A percentile compares a stretch with the other conserved stretches of the same genome.
Conservation (phyloP, 92 coral and sea anemone genomes). For the Palythoa heliodiscus region DNA sequence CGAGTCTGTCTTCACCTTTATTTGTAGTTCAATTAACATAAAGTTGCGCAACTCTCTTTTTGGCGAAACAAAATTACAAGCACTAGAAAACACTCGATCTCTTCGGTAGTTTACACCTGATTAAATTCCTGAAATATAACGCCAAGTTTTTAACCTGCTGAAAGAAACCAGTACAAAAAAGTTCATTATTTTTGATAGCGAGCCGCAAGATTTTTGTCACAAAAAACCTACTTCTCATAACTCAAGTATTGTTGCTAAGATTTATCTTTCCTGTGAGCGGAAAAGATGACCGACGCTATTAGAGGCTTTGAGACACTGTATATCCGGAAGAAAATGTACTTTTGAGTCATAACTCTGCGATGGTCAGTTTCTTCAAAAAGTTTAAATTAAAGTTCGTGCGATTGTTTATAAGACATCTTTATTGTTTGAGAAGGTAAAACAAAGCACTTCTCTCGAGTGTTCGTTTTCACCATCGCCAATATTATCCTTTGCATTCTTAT, state of each 20-base stretch:
- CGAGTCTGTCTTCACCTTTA: too few species aligned
- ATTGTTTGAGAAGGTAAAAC: neutral
- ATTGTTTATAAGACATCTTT: conserved; percentile 12
- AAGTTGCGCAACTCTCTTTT: too few species aligned
- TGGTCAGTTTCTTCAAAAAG: neutral
- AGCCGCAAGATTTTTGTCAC: conserved; percentile 14
- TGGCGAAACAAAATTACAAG: too few species aligned
- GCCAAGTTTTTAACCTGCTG: too few species aligned
- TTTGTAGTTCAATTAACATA: too few species aligned
- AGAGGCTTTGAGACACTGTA: neutral
- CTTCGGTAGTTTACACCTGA: neutral
- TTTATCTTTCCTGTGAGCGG: conserved; percentile 22
- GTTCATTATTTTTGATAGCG: neutral
- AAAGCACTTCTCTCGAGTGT: neutral
- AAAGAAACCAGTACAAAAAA: neutral
- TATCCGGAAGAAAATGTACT: conserved; percentile 19
- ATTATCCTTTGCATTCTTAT: conserved; percentile 3
- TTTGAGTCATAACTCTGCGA: conserved; percentile 9
- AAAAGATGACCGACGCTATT: conserved; percentile 4
- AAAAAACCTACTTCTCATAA: conserved; percentile 19
- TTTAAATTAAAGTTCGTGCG: neutral
- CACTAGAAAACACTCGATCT: neutral
- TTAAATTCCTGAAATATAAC: neutral
- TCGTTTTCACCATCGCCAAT: neutral
- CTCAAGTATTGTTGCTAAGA: neutral